phyloP scores from a whole-genome alignment of 2,797 vertebrate genomes.

The Poecilia wingei region DNA sequence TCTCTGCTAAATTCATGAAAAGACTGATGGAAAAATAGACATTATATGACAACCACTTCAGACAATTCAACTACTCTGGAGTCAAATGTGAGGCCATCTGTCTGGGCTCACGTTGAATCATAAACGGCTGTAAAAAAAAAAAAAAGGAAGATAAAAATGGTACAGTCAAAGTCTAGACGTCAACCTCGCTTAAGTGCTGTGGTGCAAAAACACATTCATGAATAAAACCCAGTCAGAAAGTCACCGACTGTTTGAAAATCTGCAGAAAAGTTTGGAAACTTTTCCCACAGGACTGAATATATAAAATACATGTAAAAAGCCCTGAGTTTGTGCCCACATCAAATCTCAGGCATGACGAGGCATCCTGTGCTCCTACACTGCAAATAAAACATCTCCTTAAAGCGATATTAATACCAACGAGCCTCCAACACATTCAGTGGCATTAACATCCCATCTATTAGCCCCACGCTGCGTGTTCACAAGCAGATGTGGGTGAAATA shows the following conservation, averaged over 20 bases:
- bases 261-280: neutral
- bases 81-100: neutral
- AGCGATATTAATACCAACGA: slow-evolving; percentile 14
- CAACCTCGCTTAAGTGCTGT: neutral
- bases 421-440: slow-evolving; percentile 14
- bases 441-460: slow-evolving; percentile 30
- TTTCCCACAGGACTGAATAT: neutral
- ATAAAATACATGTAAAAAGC: neutral
- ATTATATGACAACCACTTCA: neutral
- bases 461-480: slow-evolving; percentile 22
- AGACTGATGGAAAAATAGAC: neutral
- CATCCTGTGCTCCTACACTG: slow-evolving; percentile 2
- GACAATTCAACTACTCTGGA: neutral
- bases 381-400: slow-evolving; percentile 12
- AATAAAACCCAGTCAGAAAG: neutral
- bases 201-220: neutral
- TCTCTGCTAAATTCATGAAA: neutral
- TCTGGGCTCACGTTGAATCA: neutral
- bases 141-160: neutral
- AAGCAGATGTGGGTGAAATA: slow-evolving; percentile 33
- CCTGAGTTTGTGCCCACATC: neutral
- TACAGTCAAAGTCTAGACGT: neutral
- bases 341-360: slow-evolving; percentile 3
- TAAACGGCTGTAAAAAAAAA: neutral
- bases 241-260: neutral